phyloP scores from a whole-genome alignment of 1,140 invertebrate species.

The Trichonephila clavata region DNA sequence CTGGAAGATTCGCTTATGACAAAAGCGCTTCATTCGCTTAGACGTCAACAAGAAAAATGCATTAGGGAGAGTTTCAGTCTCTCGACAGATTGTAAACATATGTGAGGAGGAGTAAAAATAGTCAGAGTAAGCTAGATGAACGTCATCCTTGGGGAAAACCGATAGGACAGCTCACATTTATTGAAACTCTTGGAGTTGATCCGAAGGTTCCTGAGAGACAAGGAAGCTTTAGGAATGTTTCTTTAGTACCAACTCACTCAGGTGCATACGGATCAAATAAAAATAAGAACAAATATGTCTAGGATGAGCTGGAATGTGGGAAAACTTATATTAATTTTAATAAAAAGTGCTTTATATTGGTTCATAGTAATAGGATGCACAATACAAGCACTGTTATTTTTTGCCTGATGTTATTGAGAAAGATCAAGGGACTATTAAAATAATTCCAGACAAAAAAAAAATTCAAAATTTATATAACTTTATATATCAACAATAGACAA shows the following conservation, averaged over 20 bases:
- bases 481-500: too few relatives aligned
- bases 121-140: constrained; percentile 25
- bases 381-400: too few relatives aligned
- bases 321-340: neutral
- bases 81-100: constrained; percentile 36
- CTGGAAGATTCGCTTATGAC: neutral
- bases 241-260: neutral
- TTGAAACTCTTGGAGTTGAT: neutral
- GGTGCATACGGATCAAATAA: neutral
- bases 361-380: too few relatives aligned
- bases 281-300: neutral
- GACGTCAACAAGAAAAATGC: constrained; percentile 6
- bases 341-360: too few relatives aligned
- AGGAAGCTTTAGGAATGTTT: neutral
- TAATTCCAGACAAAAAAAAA: too few relatives aligned
- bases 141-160: neutral
- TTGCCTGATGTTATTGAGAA: too few relatives aligned
- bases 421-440: too few relatives aligned
- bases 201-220: neutral
- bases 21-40: neutral
- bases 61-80: neutral
- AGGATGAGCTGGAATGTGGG: neutral
- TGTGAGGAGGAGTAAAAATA: neutral
- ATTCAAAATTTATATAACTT: too few relatives aligned
- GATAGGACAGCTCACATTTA: constrained; percentile 15